Base-by-base conservation (phyloP, 2,888 invertebrate genomes). In the Dolichopus griseipennis region DNA sequence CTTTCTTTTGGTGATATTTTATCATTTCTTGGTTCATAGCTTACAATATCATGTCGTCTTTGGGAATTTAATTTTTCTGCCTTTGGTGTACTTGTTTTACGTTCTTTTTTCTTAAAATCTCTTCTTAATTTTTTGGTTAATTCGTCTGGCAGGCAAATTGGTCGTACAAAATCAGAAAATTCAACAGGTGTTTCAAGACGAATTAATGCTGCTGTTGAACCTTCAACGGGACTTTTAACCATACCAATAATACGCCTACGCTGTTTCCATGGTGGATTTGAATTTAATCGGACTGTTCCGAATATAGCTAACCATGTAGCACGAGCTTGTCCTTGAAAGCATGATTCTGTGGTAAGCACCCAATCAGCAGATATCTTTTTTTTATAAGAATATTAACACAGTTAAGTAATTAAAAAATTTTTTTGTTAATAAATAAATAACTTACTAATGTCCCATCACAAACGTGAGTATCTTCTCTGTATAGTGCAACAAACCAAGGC, bases 401-500 rank as follows among this genome's bases (percentile, higher is more conserved):
- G 15, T 37, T 22, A 8, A 33, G 8, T 10, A 64, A 12, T n/a
- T 64, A 12, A 15, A n/a, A 8, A 52, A 18, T 2, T 18, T 27
- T 15, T 10, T 18, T 1, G 2, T 0, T 1, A 7, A 34, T 3
- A 33, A n/a, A 65, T 64, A 63, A n/a, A 15, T 61, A 52, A 69
- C 71, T 70, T 64, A 94, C 85, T 61, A 95, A 84, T 1, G 92
- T 91, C 1, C 91, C 94, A 78, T 95, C 95, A 78, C 95, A 95
- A 8, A 92, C 90, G 78, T 95, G 94, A 62, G 90, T 88, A 72
- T 92, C 90, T 75, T 93, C 88, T 74, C 93, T 89, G 75, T 91
- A 87, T 3, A 95, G 83, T 2, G 91, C 89, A 21, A 89, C 91
- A 77, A 93, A 89, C 94, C 95, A 95, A n/a, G 95, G 95, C 94